Evolutionary conservation across 2,113 vertebrate species (phyloP).

Genomic region (Rynchops niger): DNA sequence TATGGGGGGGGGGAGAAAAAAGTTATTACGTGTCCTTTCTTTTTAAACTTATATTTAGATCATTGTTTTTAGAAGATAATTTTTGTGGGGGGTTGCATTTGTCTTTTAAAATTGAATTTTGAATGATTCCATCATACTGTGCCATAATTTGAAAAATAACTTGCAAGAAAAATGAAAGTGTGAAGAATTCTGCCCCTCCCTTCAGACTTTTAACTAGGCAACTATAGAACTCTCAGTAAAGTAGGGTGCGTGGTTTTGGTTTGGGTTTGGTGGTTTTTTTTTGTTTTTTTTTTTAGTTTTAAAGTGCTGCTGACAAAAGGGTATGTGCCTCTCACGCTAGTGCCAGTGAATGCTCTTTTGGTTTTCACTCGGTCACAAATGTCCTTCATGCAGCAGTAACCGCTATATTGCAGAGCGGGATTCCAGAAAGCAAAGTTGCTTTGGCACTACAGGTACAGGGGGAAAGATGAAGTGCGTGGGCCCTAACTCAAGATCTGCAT

Average conservation of each 20-base stretch:
- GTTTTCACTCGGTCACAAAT: background rate
- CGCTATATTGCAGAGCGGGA: background rate
- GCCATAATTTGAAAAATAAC: background rate
- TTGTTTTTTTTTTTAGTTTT: background rate
- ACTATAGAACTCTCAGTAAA: background rate
- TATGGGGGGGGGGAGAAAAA: background rate
- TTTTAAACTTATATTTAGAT: background rate
- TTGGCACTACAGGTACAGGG: background rate
- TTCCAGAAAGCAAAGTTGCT: background rate
- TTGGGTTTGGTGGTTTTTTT: background rate
- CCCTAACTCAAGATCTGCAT: background rate
- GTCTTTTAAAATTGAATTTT: background rate
- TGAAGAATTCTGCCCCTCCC: background rate
- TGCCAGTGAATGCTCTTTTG: background rate
- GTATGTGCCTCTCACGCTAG: background rate
- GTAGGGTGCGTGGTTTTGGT: background rate
- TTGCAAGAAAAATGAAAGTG: background rate
- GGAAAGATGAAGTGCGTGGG: background rate
- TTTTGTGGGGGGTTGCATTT: background rate
- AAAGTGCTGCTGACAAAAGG: background rate
- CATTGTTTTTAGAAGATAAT: background rate
- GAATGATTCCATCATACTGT: background rate
- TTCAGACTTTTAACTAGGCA: background rate
- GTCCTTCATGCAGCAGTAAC: background rate
- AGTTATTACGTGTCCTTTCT: background rate